Evolutionary conservation across 2,888 invertebrate genomes (phyloP).

Genomic region (Lasioglossum lativentre): DNA sequence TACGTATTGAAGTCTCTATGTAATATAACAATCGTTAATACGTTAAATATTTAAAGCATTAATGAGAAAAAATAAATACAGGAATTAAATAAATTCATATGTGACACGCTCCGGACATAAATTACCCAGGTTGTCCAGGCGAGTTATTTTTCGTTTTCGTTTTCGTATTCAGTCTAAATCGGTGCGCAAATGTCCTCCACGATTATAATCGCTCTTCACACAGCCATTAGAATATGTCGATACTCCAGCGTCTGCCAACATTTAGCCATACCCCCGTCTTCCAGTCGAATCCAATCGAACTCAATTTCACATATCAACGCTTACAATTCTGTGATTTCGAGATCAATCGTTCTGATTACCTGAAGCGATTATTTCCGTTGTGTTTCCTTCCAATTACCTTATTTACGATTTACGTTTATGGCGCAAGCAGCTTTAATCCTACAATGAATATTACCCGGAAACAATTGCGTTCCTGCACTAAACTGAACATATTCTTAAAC

Average conservation of each 20-base stretch:
- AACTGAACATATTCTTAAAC: not conserved
- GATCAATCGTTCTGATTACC: slow-evolving; percentile 23
- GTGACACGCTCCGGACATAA: not conserved
- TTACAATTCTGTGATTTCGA: slow-evolving; percentile 13
- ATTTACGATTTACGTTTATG: slow-evolving; percentile 17
- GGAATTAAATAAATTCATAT: not conserved
- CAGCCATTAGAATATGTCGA: slow-evolving; percentile 34
- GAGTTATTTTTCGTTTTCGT: not conserved
- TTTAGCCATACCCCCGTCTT: not conserved
- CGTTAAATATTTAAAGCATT: not conserved
- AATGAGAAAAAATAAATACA: not conserved
- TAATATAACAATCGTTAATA: not conserved
- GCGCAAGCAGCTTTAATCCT: not conserved
- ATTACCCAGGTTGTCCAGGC: not conserved
- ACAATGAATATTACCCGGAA: slow-evolving; percentile 30
- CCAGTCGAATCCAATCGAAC: slow-evolving; percentile 19
- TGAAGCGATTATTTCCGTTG: slow-evolving; percentile 33
- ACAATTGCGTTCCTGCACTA: slow-evolving; percentile 16
- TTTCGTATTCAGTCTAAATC: not conserved
- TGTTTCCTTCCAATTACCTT: slow-evolving; percentile 18
- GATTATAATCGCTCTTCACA: not conserved
- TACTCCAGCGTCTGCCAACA: not conserved
- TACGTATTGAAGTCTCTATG: no score
- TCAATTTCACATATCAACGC: slow-evolving; percentile 1
- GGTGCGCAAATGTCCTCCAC: not conserved